A percentile compares a stretch with the other conserved stretches of the same genome.
Evolutionary conservation across 2,888 invertebrate genomes (phyloP).

Genomic region (Schizotus pectinicornis): DNA sequence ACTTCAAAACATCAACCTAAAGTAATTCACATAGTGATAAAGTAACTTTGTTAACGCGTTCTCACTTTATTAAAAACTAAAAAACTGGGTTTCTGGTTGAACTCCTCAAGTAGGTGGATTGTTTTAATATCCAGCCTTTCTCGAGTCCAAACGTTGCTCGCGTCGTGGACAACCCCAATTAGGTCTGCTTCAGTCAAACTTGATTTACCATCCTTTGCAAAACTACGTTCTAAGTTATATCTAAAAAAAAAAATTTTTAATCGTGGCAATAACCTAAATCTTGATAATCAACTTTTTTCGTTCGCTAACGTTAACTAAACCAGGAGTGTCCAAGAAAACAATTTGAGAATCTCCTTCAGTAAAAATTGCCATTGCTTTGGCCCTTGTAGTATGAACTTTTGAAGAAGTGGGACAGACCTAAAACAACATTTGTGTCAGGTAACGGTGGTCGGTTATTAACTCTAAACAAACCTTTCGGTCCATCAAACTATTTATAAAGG

Average conservation of each 20-base stretch:
- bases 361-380: slow-evolving; percentile 74
- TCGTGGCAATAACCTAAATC: neutral
- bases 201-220: slow-evolving; percentile 66
- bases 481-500: slow-evolving; percentile 86
- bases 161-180: slow-evolving; percentile 87
- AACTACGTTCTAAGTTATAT: slow-evolving; percentile 64
- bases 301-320: slow-evolving; percentile 76
- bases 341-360: slow-evolving; percentile 83
- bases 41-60: slow-evolving; percentile 3
- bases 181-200: slow-evolving; percentile 76
- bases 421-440: slow-evolving; percentile 28
- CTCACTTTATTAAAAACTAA: slow-evolving; percentile 89
- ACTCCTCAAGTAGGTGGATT: slow-evolving; percentile 69
- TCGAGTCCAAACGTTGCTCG: slow-evolving; percentile 72
- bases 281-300: slow-evolving; percentile 66
- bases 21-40: slow-evolving; percentile 29
- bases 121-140: slow-evolving; percentile 73
- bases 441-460: neutral
- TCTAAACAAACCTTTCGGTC: slow-evolving; percentile 70
- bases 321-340: slow-evolving; percentile 93
- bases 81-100: slow-evolving; percentile 69
- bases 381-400: slow-evolving; percentile 90
- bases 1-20: slow-evolving; percentile 74
- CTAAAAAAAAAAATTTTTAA: slow-evolving; percentile 46
- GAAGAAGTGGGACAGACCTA: slow-evolving; percentile 90